A percentile compares a stretch with the other conserved stretches of the same genome.
Conservation (phyloP, 2,888 invertebrate genomes). For the Nomada goodeniana region DNA sequence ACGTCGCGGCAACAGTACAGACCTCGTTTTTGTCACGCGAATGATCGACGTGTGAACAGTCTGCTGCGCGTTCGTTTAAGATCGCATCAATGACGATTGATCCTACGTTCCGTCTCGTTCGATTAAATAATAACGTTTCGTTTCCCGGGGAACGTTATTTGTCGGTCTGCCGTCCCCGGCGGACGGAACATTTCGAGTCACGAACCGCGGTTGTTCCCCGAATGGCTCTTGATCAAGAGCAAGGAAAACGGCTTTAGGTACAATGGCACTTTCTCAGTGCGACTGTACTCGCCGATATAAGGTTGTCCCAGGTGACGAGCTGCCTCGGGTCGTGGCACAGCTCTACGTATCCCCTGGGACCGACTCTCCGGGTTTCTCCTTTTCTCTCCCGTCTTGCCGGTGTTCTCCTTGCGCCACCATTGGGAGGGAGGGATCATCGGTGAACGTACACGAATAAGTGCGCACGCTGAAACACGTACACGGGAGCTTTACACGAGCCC, state of each 20-base stretch:
- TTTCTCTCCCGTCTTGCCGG: constrained; percentile 19
- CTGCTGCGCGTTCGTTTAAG: too few relatives aligned
- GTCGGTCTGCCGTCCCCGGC: background rate
- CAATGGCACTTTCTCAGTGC: constrained; percentile 78
- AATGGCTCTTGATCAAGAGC: constrained; percentile 73
- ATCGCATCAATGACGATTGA: too few relatives aligned
- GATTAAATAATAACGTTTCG: constrained; percentile 25
- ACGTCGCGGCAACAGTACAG: too few relatives aligned
- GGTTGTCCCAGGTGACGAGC: constrained; percentile 83
- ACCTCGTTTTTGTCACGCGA: too few relatives aligned
- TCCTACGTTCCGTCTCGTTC: background rate
- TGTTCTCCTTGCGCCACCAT: background rate
- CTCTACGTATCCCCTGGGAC: constrained; percentile 81
- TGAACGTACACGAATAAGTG: constrained; percentile 29
- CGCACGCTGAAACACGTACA: constrained; percentile 17
- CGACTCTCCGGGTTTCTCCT: constrained; percentile 74
- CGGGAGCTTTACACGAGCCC: background rate
- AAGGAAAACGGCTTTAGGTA: constrained; percentile 74
- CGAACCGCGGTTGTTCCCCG: constrained; percentile 58
- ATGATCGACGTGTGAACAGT: too few relatives aligned
- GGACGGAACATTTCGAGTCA: constrained; percentile 47
- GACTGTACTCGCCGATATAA: constrained; percentile 83
- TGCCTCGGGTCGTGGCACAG: constrained; percentile 82
- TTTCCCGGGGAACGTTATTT: background rate
- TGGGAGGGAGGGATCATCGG: too few relatives aligned